Percentiles rank a stretch among this genome's conserved stretches.
Conservation (phyloP, 2,888 invertebrate species). For the Lasioglossum zephyrum region DNA sequence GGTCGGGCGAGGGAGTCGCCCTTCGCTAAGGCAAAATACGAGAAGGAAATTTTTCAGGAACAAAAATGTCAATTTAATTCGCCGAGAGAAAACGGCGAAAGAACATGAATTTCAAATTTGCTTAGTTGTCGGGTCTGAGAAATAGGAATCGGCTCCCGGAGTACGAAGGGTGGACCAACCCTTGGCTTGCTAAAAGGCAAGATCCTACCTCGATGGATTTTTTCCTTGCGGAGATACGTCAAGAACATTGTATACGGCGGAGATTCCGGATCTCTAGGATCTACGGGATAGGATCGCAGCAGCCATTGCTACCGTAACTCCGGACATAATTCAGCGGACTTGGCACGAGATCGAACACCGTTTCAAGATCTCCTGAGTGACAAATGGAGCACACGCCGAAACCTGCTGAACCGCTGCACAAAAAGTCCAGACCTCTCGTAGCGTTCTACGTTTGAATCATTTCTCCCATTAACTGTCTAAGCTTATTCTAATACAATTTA, state of each 20-base stretch:
- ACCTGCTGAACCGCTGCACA: not conserved
- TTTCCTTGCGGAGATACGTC: not conserved
- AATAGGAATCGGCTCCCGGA: not conserved
- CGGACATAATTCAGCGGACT: constrained; percentile 2
- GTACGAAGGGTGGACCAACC: not conserved
- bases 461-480: not conserved
- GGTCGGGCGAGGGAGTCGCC: not conserved
- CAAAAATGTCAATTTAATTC: too few relatives aligned
- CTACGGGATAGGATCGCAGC: constrained; percentile 6
- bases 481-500: too few relatives aligned
- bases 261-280: not conserved
- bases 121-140: not conserved
- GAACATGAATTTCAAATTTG: not conserved
- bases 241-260: constrained; percentile 6
- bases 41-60: too few relatives aligned
- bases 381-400: not conserved
- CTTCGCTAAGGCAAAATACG: not conserved
- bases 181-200: not conserved
- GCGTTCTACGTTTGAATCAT: not conserved
- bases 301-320: constrained; percentile 11
- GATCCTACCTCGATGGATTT: not conserved
- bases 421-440: not conserved
- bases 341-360: constrained; percentile 7
- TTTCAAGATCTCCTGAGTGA: not conserved
- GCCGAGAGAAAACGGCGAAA: not conserved